These are phyloP conservation scores for Patella depressa DNA, from an alignment of 2,888 invertebrate species.

Conservation along the genomic window DNA sequence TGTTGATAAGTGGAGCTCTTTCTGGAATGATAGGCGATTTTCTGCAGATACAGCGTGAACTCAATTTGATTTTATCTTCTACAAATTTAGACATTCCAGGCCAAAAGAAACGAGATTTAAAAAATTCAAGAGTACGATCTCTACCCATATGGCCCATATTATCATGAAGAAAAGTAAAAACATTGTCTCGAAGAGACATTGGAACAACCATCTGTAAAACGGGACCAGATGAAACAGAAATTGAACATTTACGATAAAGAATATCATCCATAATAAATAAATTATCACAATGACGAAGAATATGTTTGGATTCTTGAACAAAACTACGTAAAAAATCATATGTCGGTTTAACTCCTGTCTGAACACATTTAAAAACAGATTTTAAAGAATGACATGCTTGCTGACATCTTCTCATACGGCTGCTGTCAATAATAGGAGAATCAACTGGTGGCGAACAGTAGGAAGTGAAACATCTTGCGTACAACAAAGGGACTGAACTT, in stretches of 20 bases:
- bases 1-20: background rate
- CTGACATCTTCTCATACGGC: background rate
- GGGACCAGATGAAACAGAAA: background rate
- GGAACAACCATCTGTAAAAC: constrained; percentile 22
- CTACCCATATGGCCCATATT: constrained; percentile 31
- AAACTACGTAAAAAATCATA: background rate
- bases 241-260: background rate
- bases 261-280: constrained; percentile 3
- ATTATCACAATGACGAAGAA: constrained; percentile 17
- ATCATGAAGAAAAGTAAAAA: constrained; percentile 27
- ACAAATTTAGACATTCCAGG: too few species aligned
- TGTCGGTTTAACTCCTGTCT: constrained; percentile 3
- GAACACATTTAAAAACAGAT: background rate
- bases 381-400: background rate
- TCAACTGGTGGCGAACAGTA: background rate
- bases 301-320: background rate
- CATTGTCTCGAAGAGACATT: constrained; percentile 2
- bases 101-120: constrained; percentile 17
- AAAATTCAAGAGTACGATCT: constrained; percentile 26
- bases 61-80: too few species aligned
- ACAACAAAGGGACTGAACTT: constrained; percentile 15
- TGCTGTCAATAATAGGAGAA: background rate
- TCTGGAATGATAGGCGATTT: too few species aligned
- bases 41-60: too few species aligned
- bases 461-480: too few species aligned